Evolutionary conservation across 2,888 invertebrate genomes (phyloP), one percentile per base, ranked within the genome.

Genomic region (Desoria tigrina): DNA sequence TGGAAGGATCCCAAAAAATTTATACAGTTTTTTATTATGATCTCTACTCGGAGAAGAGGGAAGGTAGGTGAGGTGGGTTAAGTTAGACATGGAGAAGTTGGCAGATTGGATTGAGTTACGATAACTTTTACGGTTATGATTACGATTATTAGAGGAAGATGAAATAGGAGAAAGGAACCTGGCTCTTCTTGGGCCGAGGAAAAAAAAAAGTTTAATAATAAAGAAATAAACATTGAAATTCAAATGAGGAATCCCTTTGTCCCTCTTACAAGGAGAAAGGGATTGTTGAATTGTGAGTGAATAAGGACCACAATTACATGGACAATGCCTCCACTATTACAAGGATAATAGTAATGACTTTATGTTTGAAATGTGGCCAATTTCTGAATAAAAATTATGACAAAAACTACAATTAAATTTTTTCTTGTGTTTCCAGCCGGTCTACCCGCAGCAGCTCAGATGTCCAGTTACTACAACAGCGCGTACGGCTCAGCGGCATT

Each of bases 381-480:
- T 32, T 32, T 32, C 32, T 32, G 32, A 7, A 32, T 11, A 32
- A 45, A 45, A 21, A 45, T 11, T 45, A 21, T 45, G 6, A 21
- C 45, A 45, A 45, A 16, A 18, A 6, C 6, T 18, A 45, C 51
- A 64, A 64, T n/a, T n/a, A 27, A 42, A 18, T 32, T 18, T 55
- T 58, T 39, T 49, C 51, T 66, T 58, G 18, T 68, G 21, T 24
- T 71, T 71, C 18, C 54, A 76, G 76, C 74, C 56, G 74, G 74
- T 50, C 63, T 74, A 57, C 74, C 76, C 26, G 74, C 71, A 72
- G 76, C 76, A 49, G 74, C 74, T 67, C 74, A 74, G 58, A 76
- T 74, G 74, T 74, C 73, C 55, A 74, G 70, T 67, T 76, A 76
- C 69, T 74, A 76, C 72, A 74, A 74, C 62, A 74, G 69, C 62